Evolutionary conservation across 2,797 vertebrate species (phyloP), one percentile per base, ranked within the genome.

Genomic region (Characodon lateralis): DNA sequence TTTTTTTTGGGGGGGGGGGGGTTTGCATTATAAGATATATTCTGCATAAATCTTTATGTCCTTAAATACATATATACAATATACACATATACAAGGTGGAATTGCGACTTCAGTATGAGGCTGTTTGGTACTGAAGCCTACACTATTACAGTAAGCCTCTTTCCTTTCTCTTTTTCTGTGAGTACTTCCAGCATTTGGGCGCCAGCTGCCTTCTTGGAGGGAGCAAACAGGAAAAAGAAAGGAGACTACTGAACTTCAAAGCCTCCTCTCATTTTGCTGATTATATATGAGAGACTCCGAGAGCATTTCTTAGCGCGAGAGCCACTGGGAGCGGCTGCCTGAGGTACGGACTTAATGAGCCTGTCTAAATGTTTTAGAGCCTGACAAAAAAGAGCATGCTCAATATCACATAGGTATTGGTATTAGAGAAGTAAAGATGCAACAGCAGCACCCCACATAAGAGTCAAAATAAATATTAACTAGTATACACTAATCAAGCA

Each of bases 311-410:
- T 90, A 84, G 87, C 81, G 88, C 81, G 74, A 77, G 83, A 88
- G 89, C 88, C 81, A 88, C 87, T 88, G 89, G 88, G 86, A 92
- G 87, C 79, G 61, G 88, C 91, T 86, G 91, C 92, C 89, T 77
- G 84, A 86, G 89, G 93, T 92, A 83, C 55, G 24, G 88, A 88
- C 89, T 89, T 94, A 94, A 94, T 93, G 93, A 94, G 92, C 83
- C 87, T 87, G 92, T 73, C 90, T 88, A 83, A 91, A 91, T 91
- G 88, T 92, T 94, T 92, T 83, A 91, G 84, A 87, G 87, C 71
- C 78, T 86, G 86, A 84, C 79, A 83, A 85, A 88, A 85, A 84
- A 68, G 83, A 90, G 81, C 83, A 83, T 79, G 83, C 82, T 91
- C 80, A 70, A 78, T 77, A 82, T 84, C 58, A 86, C 79, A 87